Percentiles rank a stretch among this genome's conserved stretches.
phyloP scores from a whole-genome alignment of 2,797 vertebrate species.

The Thamnophis elegans region DNA sequence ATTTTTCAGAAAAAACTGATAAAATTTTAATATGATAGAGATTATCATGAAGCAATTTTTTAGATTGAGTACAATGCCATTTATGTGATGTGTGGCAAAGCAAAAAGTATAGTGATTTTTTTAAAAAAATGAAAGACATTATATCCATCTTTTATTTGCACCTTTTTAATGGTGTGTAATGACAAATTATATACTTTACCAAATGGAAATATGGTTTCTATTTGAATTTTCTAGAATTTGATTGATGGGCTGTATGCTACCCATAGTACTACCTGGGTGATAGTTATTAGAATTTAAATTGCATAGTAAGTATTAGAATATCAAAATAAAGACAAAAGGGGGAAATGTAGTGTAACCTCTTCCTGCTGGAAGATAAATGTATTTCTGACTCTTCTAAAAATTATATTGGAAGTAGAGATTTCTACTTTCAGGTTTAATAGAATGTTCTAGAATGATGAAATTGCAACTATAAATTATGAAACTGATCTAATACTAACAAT shows the following conservation, averaged over 20 bases:
- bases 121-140: background rate
- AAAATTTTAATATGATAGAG: constrained; percentile 27
- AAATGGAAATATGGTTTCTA: background rate
- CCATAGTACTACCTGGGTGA: background rate
- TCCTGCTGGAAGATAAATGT: background rate
- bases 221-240: constrained; percentile 12
- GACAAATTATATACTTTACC: background rate
- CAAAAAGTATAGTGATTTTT: constrained; percentile 8
- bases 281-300: background rate
- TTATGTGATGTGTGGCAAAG: background rate
- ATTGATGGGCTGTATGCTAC: constrained; percentile 4
- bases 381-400: background rate
- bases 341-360: constrained; percentile 2
- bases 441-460: background rate
- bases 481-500: background rate
- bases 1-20: background rate
- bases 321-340: background rate
- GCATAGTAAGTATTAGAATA: background rate
- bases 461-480: background rate
- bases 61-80: background rate
- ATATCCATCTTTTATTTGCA: constrained; percentile 8
- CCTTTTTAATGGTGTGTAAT: constrained; percentile 29
- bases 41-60: constrained; percentile 14
- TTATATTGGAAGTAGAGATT: background rate
- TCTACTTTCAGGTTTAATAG: background rate